These are phyloP conservation scores for Chroicocephalus ridibundus DNA, from an alignment of 2,113 vertebrate species.

Conservation along the genomic window DNA sequence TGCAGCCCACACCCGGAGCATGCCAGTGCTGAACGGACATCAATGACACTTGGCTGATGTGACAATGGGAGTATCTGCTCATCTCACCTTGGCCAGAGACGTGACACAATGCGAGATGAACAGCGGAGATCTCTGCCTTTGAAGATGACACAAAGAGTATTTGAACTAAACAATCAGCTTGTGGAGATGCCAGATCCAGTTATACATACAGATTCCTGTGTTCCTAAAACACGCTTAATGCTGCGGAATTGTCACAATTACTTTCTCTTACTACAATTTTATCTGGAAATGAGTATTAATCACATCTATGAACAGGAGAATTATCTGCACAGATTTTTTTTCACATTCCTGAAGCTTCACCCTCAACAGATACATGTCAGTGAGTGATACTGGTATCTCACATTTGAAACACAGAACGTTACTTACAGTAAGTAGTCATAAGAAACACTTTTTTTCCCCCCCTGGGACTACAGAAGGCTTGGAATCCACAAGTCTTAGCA, in stretches of 20 bases:
- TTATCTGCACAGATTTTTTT: not conserved
- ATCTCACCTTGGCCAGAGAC: not conserved
- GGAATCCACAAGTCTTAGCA: not conserved
- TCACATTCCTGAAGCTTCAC: not conserved
- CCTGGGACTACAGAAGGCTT: not conserved
- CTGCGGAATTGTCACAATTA: not conserved
- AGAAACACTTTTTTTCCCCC: not conserved
- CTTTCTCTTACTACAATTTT: not conserved
- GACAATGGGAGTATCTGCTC: not conserved
- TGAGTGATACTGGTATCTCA: not conserved
- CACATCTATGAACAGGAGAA: not conserved
- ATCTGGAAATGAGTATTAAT: not conserved
- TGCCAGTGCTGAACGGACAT: not conserved
- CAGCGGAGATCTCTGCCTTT: not conserved
- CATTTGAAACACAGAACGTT: not conserved
- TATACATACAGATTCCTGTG: constrained; percentile 13
- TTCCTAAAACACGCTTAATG: not conserved
- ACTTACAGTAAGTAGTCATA: not conserved
- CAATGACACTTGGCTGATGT: not conserved
- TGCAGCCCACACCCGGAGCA: accelerated
- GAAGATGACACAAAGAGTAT: not conserved
- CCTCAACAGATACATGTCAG: not conserved
- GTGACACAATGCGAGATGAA: accelerated
- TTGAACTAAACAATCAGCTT: not conserved
- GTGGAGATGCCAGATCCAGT: constrained; percentile 7